Evolutionary conservation across 2,797 vertebrate genomes (phyloP).

Genomic region (Glyptemys insculpta): DNA sequence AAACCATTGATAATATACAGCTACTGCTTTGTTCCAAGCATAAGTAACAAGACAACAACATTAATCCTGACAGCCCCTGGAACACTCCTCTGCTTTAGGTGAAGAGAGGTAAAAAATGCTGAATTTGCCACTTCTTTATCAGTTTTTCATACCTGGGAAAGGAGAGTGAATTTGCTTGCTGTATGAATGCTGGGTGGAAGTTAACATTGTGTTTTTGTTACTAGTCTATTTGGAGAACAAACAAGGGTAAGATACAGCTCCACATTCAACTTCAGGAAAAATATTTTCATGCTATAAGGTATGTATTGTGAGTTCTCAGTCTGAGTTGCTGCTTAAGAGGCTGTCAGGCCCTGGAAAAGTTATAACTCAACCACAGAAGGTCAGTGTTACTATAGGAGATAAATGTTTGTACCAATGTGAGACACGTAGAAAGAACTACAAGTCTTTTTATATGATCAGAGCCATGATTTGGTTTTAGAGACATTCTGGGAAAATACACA

Average conservation of each 20-base stretch:
- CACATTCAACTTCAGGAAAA: background rate
- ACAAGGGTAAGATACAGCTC: background rate
- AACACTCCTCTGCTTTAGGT: background rate
- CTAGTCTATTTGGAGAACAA: background rate
- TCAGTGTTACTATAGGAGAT: background rate
- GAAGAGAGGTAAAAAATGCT: background rate
- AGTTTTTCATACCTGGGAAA: background rate
- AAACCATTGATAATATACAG: background rate
- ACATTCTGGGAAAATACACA: background rate
- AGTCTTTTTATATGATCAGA: background rate
- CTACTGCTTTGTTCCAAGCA: background rate
- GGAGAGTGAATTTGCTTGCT: background rate
- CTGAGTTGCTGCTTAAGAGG: background rate
- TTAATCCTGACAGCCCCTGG: background rate
- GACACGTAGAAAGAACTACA: background rate
- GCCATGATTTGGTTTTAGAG: background rate
- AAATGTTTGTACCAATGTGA: background rate
- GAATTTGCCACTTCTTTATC: background rate
- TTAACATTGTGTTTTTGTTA: background rate
- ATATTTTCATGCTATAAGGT: background rate
- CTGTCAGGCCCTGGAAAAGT: background rate
- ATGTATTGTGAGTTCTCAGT: background rate
- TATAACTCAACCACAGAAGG: background rate
- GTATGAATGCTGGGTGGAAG: background rate
- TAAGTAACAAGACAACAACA: background rate